Base-by-base conservation (phyloP, 2,797 vertebrate genomes). In the Sciaenops ocellatus region DNA sequence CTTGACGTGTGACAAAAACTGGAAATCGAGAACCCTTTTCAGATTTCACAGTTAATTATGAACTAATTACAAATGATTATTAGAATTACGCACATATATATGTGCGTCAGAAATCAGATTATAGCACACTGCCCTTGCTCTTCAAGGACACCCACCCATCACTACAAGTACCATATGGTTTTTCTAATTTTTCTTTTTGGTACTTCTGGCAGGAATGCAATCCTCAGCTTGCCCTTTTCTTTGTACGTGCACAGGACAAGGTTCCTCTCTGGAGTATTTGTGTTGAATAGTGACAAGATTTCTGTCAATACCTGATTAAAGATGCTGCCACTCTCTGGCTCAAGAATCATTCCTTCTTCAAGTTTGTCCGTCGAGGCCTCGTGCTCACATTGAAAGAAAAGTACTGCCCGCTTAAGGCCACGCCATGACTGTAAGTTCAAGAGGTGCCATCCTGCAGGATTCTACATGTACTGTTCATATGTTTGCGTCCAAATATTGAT, bases 251-350 rank as follows among this genome's bases (percentile, higher is more conserved):
- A 51, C 22, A 59, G 46, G 15, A 5, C 54, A 76, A 57, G 67
- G 41, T 72, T 63, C 56, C 38, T 15, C 60, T 46, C 59, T 30
- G 38, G 55, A 71, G 80, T 70, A 60, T 79, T 77, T 52, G 22
- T 48, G 55, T 73, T 88, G 42, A 82, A 63, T 60, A 62, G 56
- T 71, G 44, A 78, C 66, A 61, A 74, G 56, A 34, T 52, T 75
- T 84, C 48, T 62, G 59, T 72, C 54, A 76, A 66, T 74, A 80
- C 50, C 20, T 62, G 55, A 54, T 59, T 47, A 67, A 60, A 65
- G 16, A 68, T 0, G 6, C 16, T 20, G 24, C 9, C 9, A 0
- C 50, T 63, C 44, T 60, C 24, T 38, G 6, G 55, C 30, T 61
- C 18, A 41, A 46, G 24, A 47, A 24, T 64, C 4, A 59, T 64